These are phyloP conservation scores for Chlorodrepanis virens DNA, from an alignment of 2,113 vertebrate species.

Conservation along the genomic window DNA sequence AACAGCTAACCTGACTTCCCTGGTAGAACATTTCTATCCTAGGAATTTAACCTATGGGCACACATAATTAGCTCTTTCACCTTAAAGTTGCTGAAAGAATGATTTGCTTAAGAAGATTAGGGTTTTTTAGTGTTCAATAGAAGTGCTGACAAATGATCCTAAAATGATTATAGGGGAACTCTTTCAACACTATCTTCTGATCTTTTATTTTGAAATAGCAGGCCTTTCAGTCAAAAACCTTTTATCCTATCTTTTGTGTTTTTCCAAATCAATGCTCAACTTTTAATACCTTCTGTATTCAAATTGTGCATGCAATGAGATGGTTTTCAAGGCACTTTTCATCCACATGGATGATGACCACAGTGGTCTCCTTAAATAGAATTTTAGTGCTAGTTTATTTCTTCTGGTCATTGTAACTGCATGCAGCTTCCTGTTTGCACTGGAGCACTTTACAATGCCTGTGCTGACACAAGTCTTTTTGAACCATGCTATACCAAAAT, in stretches of 20 bases:
- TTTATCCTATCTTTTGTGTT: constrained; percentile 15
- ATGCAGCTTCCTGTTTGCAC: neutral
- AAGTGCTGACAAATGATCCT: constrained; percentile 71
- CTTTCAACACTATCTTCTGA: constrained; percentile 54
- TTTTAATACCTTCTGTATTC: neutral
- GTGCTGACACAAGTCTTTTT: neutral
- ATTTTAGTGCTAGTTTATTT: neutral
- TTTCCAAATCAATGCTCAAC: neutral
- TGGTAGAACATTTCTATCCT: neutral
- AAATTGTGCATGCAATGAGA: neutral
- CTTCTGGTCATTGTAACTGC: neutral
- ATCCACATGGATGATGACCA: neutral
- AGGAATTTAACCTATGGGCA: constrained; percentile 23
- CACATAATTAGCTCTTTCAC: constrained; percentile 67
- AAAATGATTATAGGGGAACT: constrained; percentile 72
- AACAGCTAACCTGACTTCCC: constrained; percentile 2
- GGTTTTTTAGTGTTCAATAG: constrained; percentile 66
- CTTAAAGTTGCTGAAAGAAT: constrained; percentile 67
- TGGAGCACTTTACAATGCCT: neutral
- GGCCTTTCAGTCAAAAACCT: constrained; percentile 27
- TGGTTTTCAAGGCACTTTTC: neutral
- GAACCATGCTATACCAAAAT: neutral
- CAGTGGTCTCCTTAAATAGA: neutral
- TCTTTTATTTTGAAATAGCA: constrained; percentile 49
- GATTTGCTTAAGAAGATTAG: constrained; percentile 79